These are phyloP conservation scores for Xestia rhomboidea DNA, from an alignment of 2,888 invertebrate species.

Conservation along the genomic window DNA sequence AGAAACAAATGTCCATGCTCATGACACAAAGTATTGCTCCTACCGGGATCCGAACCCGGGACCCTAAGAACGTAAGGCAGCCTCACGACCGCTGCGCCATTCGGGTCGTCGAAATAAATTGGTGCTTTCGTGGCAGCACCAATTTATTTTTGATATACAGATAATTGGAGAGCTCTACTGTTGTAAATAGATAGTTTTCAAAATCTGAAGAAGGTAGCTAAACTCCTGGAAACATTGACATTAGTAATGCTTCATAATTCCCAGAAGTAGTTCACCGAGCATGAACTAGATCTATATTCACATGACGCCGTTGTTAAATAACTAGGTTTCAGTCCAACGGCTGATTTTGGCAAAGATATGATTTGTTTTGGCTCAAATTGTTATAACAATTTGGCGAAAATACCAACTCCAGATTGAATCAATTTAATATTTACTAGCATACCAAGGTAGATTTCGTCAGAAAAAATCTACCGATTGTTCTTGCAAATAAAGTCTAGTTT, in stretches of 20 bases:
- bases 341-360: slow-evolving; percentile 55
- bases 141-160: too few species aligned
- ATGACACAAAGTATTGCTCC: too few species aligned
- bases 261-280: slow-evolving; percentile 20
- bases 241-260: slow-evolving; percentile 19
- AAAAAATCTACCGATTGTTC: too few species aligned
- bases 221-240: slow-evolving; percentile 38
- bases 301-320: slow-evolving; percentile 20
- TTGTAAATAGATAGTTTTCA: background rate
- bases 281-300: slow-evolving; percentile 37
- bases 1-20: too few species aligned
- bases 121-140: too few species aligned
- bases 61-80: too few species aligned
- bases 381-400: slow-evolving; percentile 36
- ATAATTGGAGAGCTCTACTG: background rate
- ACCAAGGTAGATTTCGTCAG: too few species aligned
- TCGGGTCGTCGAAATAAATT: too few species aligned
- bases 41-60: too few species aligned
- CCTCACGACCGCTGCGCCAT: too few species aligned
- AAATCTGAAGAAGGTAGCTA: background rate
- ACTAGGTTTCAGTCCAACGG: slow-evolving; percentile 43
- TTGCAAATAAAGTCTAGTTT: too few species aligned
- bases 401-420: slow-evolving; percentile 13
- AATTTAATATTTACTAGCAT: too few species aligned
- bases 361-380: slow-evolving; percentile 54